These are phyloP conservation scores for Rotaria magnacalcarata DNA, from an alignment of 2,888 invertebrate genomes.

Conservation along the genomic window DNA sequence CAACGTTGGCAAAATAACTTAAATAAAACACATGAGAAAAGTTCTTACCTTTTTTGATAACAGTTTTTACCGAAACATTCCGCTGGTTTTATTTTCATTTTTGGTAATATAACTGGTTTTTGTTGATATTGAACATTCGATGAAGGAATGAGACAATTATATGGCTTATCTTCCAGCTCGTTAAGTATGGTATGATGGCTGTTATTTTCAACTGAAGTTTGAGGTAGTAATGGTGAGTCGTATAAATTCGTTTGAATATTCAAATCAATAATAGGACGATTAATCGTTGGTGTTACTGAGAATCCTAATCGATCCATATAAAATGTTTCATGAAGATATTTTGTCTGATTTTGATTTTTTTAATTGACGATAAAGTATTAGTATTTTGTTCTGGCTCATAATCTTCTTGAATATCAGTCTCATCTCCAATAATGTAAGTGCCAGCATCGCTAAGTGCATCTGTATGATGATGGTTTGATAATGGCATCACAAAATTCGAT, in stretches of 20 bases:
- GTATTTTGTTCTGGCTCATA: background rate
- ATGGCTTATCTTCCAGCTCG: too few species aligned
- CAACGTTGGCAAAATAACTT: background rate
- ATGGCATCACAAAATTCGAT: background rate
- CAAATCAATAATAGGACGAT: background rate
- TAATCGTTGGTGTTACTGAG: background rate
- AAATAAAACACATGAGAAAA: background rate
- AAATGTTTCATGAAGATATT: background rate
- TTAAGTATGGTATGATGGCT: too few species aligned
- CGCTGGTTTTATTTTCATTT: background rate
- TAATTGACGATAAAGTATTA: background rate
- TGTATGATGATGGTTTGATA: background rate
- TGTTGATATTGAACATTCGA: background rate
- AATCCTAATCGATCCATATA: background rate
- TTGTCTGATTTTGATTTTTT: background rate
- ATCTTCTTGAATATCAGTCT: background rate
- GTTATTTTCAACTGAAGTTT: background rate
- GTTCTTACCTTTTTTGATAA: background rate
- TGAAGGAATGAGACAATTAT: too few species aligned
- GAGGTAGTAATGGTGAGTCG: background rate
- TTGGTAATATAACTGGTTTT: background rate
- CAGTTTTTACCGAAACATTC: background rate
- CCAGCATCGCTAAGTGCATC: background rate
- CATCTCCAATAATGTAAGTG: background rate
- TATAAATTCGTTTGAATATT: too few species aligned